Base-by-base conservation (phyloP, 2,113 vertebrate species). In the Propithecus coquereli region DNA sequence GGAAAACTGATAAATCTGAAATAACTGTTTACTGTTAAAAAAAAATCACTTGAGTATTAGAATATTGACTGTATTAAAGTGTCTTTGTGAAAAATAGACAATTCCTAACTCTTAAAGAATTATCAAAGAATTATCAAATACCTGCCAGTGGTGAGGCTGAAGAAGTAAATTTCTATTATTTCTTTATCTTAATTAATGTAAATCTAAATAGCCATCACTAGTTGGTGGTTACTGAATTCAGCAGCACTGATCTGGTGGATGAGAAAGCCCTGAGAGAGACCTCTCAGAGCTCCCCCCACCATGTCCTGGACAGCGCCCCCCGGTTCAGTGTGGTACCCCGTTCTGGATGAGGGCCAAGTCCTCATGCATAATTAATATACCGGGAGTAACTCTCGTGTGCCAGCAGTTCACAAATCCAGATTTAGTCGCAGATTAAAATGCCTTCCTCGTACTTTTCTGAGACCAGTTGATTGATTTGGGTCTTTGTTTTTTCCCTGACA, bases 1-100 rank as follows among this genome's bases (percentile, higher is more conserved):
- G 7, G 16, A 47, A 83, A 90, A 85, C 81, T 59, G 47, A 23
- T 23, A 66, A 3, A 9, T 50, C 8, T 7, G 0, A 14, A 59
- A 34, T 76, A 74, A 43, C 54, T 5, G 23, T 4, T 59, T 8
- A 32, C 80, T 63, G 37, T 79, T 52, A 37, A 94, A 71, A 45
- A 45, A 50, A 54, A 32, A 52, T 95, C 63, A 61, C 92, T 96
- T 96, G 84, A 90, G 97, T 94, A 96, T 96, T 52, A 94, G 34
- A 96, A 13, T 89, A 86, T 94, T 97, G 91, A 87, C 95, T 95
- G 96, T 83, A 96, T 95, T 92, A 45, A 97, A 94, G 90, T 82
- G 59, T 68, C 66, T 93, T 86, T 80, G 85, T 34, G 59, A 93
- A 65, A 43, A 94, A 95, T 88, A 66, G 97, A 92, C 92, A 2